Evolutionary conservation across 2,797 vertebrate genomes (phyloP).

Genomic region (Mormyrus hasselquistii): DNA sequence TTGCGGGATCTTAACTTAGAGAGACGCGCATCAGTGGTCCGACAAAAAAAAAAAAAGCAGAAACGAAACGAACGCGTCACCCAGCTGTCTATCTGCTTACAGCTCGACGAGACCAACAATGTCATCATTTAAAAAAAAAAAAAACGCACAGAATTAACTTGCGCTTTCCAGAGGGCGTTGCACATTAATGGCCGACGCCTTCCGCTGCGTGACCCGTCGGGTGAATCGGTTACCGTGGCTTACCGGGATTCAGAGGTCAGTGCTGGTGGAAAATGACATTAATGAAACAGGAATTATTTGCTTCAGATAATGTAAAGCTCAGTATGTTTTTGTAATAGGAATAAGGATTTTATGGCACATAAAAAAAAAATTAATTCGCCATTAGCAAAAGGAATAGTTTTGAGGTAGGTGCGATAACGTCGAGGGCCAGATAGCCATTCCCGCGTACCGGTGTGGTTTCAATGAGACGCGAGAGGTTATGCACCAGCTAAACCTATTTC

Average conservation of each 20-base stretch:
- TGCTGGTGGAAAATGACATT: conserved; percentile 17
- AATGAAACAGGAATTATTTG: conserved; percentile 28
- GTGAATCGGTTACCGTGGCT: background rate
- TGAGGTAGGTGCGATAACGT: conserved; percentile 7
- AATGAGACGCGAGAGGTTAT: conserved; percentile 40
- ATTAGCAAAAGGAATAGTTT: conserved; percentile 36
- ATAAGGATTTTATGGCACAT: conserved; percentile 32
- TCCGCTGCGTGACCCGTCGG: background rate
- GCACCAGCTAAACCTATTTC: conserved; percentile 16
- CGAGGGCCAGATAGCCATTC: conserved; percentile 18
- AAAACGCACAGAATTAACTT: background rate
- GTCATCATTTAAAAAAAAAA: background rate
- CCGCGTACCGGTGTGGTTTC: conserved; percentile 35
- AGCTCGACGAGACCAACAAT: background rate
- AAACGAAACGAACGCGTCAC: background rate
- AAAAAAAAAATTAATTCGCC: conserved; percentile 25
- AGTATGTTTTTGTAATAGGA: conserved; percentile 41
- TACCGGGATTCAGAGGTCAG: background rate
- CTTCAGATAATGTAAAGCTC: conserved; percentile 30
- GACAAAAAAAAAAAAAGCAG: background rate
- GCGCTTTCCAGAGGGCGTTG: too few species aligned
- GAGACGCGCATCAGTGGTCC: background rate
- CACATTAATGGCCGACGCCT: background rate
- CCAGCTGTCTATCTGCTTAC: background rate
- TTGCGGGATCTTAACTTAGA: background rate